Conservation (phyloP, 2,888 invertebrate genomes). For the Philonicus albiceps region DNA sequence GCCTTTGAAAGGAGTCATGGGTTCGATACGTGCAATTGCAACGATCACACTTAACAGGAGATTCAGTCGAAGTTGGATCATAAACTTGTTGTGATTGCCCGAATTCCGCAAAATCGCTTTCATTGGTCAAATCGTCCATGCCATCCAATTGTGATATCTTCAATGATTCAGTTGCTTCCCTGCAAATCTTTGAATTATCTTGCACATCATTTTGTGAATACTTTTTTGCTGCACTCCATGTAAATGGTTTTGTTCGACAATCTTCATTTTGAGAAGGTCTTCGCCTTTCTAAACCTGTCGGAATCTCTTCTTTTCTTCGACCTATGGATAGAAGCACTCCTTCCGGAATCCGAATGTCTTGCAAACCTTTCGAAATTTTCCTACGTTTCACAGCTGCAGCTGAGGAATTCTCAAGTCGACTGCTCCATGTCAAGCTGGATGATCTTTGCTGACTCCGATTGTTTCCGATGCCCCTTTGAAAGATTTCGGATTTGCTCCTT, state of each 20-base stretch:
- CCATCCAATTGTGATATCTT: conserved; percentile 75
- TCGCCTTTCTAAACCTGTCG: conserved; percentile 47
- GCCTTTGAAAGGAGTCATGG: conserved; percentile 81
- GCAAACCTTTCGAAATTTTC: conserved; percentile 66
- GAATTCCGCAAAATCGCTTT: conserved; percentile 57
- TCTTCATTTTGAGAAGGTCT: conserved; percentile 47
- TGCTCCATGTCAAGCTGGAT: conserved; percentile 74
- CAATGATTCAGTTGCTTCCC: conserved; percentile 48
- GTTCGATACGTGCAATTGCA: conserved; percentile 89
- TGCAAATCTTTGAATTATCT: conserved; percentile 13
- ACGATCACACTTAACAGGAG: conserved; percentile 80
- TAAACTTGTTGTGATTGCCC: conserved; percentile 63
- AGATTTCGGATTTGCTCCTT: conserved; percentile 72
- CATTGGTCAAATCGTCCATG: conserved; percentile 71
- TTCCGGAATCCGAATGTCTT: conserved; percentile 64
- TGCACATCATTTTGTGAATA: conserved; percentile 51
- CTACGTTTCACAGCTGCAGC: conserved; percentile 69
- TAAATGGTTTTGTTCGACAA: conserved; percentile 53
- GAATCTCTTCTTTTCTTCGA: conserved; percentile 54
- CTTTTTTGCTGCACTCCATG: conserved; percentile 61
- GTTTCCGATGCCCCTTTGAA: conserved; percentile 56
- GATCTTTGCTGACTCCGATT: conserved; percentile 72
- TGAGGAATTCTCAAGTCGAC: conserved; percentile 72
- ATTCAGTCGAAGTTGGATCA: conserved; percentile 61
- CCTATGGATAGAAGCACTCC: conserved; percentile 61